phyloP scores from a whole-genome alignment of 2,113 vertebrate species.

The Benitochromis conjunctus region DNA sequence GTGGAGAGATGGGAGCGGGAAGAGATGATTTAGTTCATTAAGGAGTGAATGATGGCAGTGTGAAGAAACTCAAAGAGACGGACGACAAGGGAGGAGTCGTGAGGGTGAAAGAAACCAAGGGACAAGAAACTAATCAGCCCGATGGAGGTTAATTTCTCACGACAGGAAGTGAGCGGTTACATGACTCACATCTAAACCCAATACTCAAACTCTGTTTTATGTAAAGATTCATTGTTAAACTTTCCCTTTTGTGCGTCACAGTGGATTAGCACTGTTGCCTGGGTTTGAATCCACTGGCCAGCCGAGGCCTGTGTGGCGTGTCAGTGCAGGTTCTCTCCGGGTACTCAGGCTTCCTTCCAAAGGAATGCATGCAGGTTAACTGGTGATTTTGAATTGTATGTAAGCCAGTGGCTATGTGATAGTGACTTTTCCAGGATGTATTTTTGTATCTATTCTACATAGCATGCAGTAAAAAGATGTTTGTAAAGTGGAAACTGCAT shows the following conservation, averaged over 20 bases:
- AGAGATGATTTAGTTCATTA: background rate
- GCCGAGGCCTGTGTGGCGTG: background rate
- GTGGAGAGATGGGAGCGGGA: background rate
- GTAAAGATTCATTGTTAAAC: background rate
- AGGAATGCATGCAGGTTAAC: background rate
- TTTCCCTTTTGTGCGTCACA: background rate
- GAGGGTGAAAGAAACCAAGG: background rate
- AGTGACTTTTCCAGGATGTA: background rate
- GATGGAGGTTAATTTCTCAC: background rate
- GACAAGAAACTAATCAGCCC: background rate
- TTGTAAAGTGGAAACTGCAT: background rate
- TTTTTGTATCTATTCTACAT: background rate
- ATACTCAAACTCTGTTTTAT: background rate
- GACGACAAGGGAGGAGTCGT: background rate
- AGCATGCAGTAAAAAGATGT: background rate
- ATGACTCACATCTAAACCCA: background rate
- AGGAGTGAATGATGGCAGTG: background rate
- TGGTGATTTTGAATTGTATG: background rate
- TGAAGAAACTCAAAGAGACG: background rate
- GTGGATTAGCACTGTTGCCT: background rate
- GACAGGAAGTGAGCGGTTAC: background rate
- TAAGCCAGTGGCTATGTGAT: background rate
- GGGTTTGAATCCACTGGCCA: background rate
- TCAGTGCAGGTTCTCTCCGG: accelerated
- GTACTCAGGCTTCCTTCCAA: background rate